These are phyloP conservation scores for Engystomops pustulosus DNA, from an alignment of 2,113 vertebrate species.

Conservation along the genomic window DNA sequence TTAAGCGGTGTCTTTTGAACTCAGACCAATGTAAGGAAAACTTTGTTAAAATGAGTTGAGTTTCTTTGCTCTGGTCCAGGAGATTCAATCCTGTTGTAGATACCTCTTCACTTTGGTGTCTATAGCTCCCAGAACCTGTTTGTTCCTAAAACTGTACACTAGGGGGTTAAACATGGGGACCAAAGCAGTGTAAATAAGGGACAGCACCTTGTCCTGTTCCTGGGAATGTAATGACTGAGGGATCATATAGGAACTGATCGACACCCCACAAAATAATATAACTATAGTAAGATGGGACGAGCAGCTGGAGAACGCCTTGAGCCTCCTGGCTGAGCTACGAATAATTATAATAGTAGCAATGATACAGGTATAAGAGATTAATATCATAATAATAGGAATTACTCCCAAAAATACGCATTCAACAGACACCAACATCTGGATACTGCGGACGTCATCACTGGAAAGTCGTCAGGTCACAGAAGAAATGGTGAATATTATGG, in stretches of 20 bases:
- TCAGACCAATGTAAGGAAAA: too few species aligned
- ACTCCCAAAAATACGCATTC: too few species aligned
- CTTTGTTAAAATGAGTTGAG: too few species aligned
- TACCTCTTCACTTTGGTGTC: too few species aligned
- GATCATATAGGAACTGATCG: conserved; percentile 59
- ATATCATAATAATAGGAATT: too few species aligned
- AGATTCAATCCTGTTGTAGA: too few species aligned
- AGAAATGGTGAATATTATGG: too few species aligned
- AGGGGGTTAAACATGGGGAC: conserved; percentile 65
- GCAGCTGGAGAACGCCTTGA: conserved; percentile 62
- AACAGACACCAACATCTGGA: too few species aligned
- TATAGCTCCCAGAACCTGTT: conserved; percentile 63
- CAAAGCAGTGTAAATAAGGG: conserved; percentile 64
- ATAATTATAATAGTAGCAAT: not conserved
- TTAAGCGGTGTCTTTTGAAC: too few species aligned
- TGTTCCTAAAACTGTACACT: conserved; percentile 67
- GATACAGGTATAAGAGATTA: not conserved
- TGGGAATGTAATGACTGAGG: not conserved
- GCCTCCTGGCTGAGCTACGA: not conserved
- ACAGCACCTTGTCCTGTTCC: conserved; percentile 61
- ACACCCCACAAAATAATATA: conserved; percentile 63
- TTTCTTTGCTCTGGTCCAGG: too few species aligned
- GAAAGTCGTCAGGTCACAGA: too few species aligned
- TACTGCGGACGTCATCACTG: too few species aligned
- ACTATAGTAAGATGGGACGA: conserved; percentile 61